Conservation (phyloP, 2,113 vertebrate species). For the Noturus placidus region DNA sequence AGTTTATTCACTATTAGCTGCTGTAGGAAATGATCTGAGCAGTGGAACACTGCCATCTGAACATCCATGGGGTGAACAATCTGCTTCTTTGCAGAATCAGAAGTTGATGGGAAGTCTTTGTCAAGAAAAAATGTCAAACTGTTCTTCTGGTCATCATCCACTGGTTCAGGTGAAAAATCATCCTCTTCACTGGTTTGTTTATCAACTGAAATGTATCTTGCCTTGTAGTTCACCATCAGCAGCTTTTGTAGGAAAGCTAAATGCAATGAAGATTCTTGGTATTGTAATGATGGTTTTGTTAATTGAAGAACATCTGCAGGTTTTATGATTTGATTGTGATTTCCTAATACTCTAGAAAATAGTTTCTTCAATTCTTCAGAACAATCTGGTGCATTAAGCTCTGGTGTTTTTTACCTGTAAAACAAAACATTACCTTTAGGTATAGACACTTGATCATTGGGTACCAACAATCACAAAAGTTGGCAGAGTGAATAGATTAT, state of each 20-base stretch:
- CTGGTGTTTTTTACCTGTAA: background rate
- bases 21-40: conserved; percentile 70
- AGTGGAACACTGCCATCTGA: conserved; percentile 76
- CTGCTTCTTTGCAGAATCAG: background rate
- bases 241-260: conserved; percentile 63
- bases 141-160: background rate
- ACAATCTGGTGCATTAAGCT: background rate
- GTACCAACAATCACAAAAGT: background rate
- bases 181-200: background rate
- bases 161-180: background rate
- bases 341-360: background rate
- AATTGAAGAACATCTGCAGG: background rate
- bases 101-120: background rate
- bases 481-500: background rate
- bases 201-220: conserved; percentile 57
- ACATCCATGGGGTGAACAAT: conserved; percentile 73
- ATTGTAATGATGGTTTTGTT: background rate
- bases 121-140: background rate
- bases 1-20: conserved; percentile 72
- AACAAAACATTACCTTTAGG: background rate
- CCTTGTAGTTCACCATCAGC: conserved; percentile 60
- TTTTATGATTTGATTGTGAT: background rate
- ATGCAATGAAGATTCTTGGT: background rate
- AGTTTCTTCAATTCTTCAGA: background rate
- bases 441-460: background rate